phyloP scores from a whole-genome alignment of 2,888 invertebrate genomes.

The Steromphala cineraria region DNA sequence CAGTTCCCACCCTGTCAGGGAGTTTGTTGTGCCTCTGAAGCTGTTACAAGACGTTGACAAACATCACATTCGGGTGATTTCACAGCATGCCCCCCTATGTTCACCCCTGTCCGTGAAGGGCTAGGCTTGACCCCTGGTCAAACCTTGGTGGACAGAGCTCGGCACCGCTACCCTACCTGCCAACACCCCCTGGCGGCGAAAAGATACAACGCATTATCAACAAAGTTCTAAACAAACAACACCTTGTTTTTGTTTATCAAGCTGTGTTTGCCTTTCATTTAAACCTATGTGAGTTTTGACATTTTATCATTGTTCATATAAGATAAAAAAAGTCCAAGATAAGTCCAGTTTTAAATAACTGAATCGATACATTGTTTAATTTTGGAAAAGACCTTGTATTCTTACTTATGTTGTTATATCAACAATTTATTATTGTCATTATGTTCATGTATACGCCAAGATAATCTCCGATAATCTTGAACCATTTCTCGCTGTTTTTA shows the following conservation, averaged over 20 bases:
- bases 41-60: neutral
- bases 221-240: neutral
- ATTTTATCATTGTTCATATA: no score
- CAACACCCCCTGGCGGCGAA: neutral
- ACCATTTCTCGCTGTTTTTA: no score
- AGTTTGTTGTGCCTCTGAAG: neutral
- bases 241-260: neutral
- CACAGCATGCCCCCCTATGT: constrained; percentile 3
- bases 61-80: neutral
- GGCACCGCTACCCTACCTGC: neutral
- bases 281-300: no score
- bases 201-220: constrained; percentile 6
- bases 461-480: no score
- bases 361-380: no score
- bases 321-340: no score
- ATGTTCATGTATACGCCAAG: no score
- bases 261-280: neutral
- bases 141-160: neutral
- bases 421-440: no score
- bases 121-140: neutral
- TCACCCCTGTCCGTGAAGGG: neutral
- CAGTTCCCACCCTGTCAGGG: neutral
- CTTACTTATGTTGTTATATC: no score
- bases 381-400: no score
- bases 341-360: no score